These are phyloP conservation scores for Lasioglossum zephyrum DNA, from an alignment of 2,888 invertebrate species.

Conservation along the genomic window DNA sequence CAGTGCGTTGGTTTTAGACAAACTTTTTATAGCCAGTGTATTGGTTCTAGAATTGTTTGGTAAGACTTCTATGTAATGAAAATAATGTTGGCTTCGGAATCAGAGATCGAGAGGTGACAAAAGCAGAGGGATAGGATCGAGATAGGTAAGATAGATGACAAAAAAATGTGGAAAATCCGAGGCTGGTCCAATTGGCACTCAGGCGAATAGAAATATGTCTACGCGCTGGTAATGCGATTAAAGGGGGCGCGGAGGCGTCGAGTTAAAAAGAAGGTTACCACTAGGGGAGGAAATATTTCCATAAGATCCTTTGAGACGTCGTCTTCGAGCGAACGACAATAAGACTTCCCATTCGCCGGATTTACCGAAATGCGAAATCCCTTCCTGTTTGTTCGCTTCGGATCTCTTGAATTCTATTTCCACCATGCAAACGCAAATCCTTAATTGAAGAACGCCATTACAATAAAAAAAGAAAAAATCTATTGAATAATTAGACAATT, in stretches of 20 bases:
- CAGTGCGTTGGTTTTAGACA: neutral
- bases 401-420: neutral
- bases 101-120: neutral
- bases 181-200: constrained; percentile 52
- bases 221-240: constrained; percentile 69
- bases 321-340: constrained; percentile 49
- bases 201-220: constrained; percentile 68
- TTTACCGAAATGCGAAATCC: constrained; percentile 60
- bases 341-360: constrained; percentile 51
- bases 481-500: neutral
- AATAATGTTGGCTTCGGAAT: constrained; percentile 3
- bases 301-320: constrained; percentile 62
- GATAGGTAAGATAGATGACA: neutral
- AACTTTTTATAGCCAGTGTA: neutral
- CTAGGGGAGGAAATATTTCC: constrained; percentile 70
- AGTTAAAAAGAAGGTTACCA: constrained; percentile 66
- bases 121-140: neutral
- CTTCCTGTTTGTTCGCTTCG: constrained; percentile 47
- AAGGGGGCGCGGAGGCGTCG: constrained; percentile 40
- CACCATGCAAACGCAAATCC: neutral
- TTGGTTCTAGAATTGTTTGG: neutral
- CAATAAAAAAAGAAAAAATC: neutral
- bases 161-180: constrained; percentile 27
- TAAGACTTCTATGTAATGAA: neutral
- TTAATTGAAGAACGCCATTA: neutral